Percentiles rank a stretch among this genome's conserved stretches.
These are phyloP conservation scores for Paguma larvata DNA, from an alignment of 2,797 vertebrate genomes.

Conservation along the genomic window DNA sequence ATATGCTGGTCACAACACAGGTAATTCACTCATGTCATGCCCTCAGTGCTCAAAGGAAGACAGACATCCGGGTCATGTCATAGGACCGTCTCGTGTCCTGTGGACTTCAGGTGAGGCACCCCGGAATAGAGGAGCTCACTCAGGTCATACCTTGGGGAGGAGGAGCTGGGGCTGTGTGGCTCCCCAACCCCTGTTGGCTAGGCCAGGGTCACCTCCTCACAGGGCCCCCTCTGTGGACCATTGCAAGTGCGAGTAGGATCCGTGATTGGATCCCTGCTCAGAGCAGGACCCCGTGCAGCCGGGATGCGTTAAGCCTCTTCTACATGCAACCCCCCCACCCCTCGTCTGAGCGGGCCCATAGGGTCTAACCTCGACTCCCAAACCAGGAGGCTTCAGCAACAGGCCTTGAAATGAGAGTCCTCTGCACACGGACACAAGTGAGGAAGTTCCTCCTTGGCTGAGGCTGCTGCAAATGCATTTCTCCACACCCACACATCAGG, in stretches of 20 bases:
- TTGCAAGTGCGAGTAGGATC: background rate
- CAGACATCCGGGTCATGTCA: background rate
- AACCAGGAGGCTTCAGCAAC: background rate
- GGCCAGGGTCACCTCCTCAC: background rate
- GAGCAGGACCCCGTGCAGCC: background rate
- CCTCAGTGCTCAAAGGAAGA: background rate
- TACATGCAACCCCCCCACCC: background rate
- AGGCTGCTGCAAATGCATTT: background rate
- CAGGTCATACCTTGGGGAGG: background rate
- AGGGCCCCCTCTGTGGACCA: too few relatives aligned
- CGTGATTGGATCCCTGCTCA: background rate
- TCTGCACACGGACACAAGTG: background rate
- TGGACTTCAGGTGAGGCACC: background rate
- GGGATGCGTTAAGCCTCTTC: background rate
- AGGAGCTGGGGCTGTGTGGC: background rate
- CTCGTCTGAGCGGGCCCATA: rapidly evolving
- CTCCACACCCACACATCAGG: background rate
- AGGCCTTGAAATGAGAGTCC: background rate
- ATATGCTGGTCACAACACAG: background rate
- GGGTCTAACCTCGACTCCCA: background rate
- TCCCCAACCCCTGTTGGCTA: too few relatives aligned
- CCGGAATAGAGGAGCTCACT: background rate
- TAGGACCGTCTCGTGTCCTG: background rate
- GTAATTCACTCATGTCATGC: background rate
- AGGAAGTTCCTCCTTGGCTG: background rate